Base-by-base conservation (phyloP, 1,140 invertebrate species). In the Drosophila subpulchrella region DNA sequence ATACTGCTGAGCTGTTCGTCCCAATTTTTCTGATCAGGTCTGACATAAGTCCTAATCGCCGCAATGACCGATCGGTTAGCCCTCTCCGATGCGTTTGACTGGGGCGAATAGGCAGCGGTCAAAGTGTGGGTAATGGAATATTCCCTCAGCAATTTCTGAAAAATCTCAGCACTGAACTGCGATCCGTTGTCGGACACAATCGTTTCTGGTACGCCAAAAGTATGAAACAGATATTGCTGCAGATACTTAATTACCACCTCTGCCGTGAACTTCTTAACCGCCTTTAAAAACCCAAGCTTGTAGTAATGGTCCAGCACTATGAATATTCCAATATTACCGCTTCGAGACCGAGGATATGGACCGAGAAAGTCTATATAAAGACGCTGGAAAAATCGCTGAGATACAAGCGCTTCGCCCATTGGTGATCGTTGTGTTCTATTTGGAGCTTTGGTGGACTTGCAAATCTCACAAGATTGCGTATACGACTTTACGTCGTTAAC, bases 331-430 rank as follows among this genome's bases (percentile, higher is more conserved):
- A 51, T 32, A 34, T 77, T 60, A 1, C 74, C 74, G 17, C 17
- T 36, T 3, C 46, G 20, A 17, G 51, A 57, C 5, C 75, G 46
- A n/a, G 75, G 63, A 50, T 74, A 78, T 1, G 62, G 47, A 2
- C 59, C 70, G 3, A 74, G 36, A 20, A 78, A 78, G 42, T 77
- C 75, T 6, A 67, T 20, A 32, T 54, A 75, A 0, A 75, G n/a
- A n/a, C n/a, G 50, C 32, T 78, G 76, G 32, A 75, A 34, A 34
- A 34, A 34, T 10, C 32, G 32, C 32, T 34, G 8, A 10, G 32
- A 34, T 34, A 34, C 32, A 71, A 30, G 41, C 47, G 55, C 30
- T 10, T 53, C 59, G 5, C 60, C 60, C 48, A 77, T 44, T 13
- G 62, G 70, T 12, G 58, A 53, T 15, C 61, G 54, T 13, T 54